Percentiles rank a stretch among this genome's conserved stretches.
phyloP scores from a whole-genome alignment of 2,113 vertebrate species.

The Otocyon megalotis region DNA sequence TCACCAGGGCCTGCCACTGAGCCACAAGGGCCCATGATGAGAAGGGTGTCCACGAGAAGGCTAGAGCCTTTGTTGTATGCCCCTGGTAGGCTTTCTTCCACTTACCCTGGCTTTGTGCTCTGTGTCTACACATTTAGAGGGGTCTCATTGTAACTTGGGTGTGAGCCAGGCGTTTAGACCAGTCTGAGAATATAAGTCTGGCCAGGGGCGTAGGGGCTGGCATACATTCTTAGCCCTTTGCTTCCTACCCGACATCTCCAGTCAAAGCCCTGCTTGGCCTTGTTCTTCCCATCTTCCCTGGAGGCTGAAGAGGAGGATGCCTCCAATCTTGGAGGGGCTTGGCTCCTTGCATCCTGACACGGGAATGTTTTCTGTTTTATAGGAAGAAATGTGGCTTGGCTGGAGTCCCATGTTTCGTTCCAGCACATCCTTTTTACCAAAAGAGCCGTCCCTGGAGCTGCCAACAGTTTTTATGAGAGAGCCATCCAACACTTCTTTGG shows the following conservation, averaged over 20 bases:
- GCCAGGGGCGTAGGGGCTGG: neutral
- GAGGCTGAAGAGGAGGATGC: neutral
- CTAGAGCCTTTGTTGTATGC: neutral
- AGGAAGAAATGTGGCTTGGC: slow-evolving; percentile 78
- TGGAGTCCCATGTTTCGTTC: slow-evolving; percentile 71
- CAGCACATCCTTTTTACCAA: slow-evolving; percentile 79
- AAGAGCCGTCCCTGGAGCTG: slow-evolving; percentile 73
- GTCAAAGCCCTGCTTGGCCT: neutral
- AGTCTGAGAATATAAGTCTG: neutral
- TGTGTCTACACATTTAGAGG: neutral
- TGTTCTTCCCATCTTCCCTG: neutral
- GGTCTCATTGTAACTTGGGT: neutral
- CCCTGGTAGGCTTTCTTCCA: neutral
- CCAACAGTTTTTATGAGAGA: slow-evolving; percentile 72
- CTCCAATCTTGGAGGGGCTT: neutral
- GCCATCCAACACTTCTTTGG: slow-evolving; percentile 62
- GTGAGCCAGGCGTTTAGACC: neutral
- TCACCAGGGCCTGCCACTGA: fast-evolving
- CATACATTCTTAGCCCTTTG: neutral
- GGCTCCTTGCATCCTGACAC: slow-evolving; percentile 38
- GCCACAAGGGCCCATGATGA: no score
- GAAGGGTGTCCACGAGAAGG: neutral
- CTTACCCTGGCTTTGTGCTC: neutral
- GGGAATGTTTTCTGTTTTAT: slow-evolving; percentile 71
- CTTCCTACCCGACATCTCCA: neutral